phyloP scores from a whole-genome alignment of 2,888 invertebrate species.

The Fragum fragum region DNA sequence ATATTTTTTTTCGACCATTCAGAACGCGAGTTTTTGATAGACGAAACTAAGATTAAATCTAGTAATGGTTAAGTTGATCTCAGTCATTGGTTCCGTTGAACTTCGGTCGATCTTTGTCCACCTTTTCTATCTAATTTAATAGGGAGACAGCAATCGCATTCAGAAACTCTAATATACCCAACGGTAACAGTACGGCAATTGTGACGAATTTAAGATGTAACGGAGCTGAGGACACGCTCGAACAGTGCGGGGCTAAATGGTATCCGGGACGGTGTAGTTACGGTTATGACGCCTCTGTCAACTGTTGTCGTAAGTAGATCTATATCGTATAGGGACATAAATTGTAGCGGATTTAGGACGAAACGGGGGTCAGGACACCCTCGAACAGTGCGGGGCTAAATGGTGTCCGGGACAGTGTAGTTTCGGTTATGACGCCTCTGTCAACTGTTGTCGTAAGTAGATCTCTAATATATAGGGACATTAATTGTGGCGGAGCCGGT shows the following conservation, averaged over 20 bases:
- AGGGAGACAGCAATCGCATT: neutral
- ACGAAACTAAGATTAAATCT: too few relatives aligned
- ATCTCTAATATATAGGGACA: too few relatives aligned
- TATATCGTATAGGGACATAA: too few relatives aligned
- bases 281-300: conserved; percentile 30
- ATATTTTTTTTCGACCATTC: too few relatives aligned
- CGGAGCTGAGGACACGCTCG: conserved; percentile 40
- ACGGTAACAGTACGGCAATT: conserved; percentile 21
- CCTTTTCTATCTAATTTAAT: too few relatives aligned
- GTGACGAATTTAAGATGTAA: conserved; percentile 38
- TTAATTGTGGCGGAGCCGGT: neutral
- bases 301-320: conserved; percentile 48
- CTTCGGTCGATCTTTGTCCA: too few relatives aligned
- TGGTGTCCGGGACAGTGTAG: conserved; percentile 10
- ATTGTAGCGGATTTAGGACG: conserved; percentile 26
- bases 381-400: conserved; percentile 39
- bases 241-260: conserved; percentile 38
- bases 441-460: conserved; percentile 51
- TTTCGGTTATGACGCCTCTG: conserved; percentile 29
- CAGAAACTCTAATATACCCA: neutral
- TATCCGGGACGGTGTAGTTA: neutral
- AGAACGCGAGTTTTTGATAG: too few relatives aligned
- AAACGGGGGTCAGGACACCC: conserved; percentile 40
- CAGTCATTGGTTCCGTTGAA: too few relatives aligned
- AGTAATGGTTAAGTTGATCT: too few relatives aligned